A percentile compares a stretch with the other conserved stretches of the same genome.
Conservation (phyloP, 2,113 vertebrate species). For the Symphodus melops region DNA sequence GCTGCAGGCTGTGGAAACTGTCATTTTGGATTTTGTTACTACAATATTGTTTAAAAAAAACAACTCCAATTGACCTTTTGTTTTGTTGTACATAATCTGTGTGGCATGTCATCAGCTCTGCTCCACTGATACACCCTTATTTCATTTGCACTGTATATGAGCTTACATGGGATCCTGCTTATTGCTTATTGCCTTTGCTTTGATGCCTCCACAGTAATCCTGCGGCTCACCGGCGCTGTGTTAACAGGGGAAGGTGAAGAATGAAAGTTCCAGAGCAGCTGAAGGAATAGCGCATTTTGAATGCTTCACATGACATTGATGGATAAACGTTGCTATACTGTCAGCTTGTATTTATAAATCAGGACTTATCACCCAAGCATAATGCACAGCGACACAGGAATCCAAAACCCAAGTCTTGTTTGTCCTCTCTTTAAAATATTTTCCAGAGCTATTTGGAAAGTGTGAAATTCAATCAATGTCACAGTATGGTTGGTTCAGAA, state of each 20-base stretch:
- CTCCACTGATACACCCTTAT: neutral
- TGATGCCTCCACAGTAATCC: conserved; percentile 53
- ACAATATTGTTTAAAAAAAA: neutral
- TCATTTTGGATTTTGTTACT: neutral
- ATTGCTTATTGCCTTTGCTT: conserved; percentile 44
- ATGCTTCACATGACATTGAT: conserved; percentile 52
- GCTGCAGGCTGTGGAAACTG: neutral
- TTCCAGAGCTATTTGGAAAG: neutral
- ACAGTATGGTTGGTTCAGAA: no score
- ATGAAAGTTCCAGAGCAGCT: conserved; percentile 63
- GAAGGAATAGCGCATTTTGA: conserved; percentile 20
- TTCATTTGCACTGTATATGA: neutral
- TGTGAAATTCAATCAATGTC: no score
- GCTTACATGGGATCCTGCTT: conserved; percentile 30
- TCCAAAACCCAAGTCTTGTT: neutral
- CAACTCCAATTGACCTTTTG: neutral
- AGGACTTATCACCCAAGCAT: neutral
- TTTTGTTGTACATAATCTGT: neutral
- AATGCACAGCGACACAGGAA: neutral
- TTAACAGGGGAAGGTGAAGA: conserved; percentile 54
- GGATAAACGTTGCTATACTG: conserved; percentile 37
- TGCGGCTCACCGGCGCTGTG: conserved; percentile 7
- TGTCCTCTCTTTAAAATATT: neutral
- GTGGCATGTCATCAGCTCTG: neutral
- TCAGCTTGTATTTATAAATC: conserved; percentile 46